Percentiles rank a stretch among this genome's conserved stretches.
These are phyloP conservation scores for Omphaloscelis lunosa DNA, from an alignment of 2,888 invertebrate genomes.

Conservation along the genomic window DNA sequence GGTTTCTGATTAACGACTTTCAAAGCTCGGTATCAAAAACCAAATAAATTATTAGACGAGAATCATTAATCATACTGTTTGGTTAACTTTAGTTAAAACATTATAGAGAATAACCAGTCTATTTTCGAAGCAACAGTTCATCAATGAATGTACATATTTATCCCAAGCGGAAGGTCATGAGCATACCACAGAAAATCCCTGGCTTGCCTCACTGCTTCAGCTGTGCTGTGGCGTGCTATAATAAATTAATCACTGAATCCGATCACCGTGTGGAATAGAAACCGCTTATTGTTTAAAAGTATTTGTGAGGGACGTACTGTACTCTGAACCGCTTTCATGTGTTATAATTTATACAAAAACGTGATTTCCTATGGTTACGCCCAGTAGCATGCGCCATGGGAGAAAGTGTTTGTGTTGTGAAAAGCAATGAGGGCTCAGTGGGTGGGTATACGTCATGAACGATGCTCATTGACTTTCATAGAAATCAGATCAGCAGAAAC, in stretches of 20 bases:
- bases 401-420: constrained; percentile 49
- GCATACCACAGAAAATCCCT: constrained; percentile 12
- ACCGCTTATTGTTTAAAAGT: constrained; percentile 56
- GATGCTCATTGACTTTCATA: not conserved
- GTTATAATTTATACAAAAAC: constrained; percentile 60
- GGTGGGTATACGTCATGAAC: constrained; percentile 1
- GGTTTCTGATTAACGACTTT: not conserved
- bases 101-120: constrained; percentile 13
- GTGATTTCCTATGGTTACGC: constrained; percentile 43
- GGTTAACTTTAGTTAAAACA: not conserved
- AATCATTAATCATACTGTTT: constrained; percentile 17
- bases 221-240: constrained; percentile 25
- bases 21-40: constrained; percentile 5
- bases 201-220: constrained; percentile 2
- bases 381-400: constrained; percentile 18
- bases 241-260: constrained; percentile 36
- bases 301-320: constrained; percentile 13
- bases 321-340: constrained; percentile 56
- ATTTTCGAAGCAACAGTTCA: constrained; percentile 32
- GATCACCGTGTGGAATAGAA: constrained; percentile 54
- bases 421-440: constrained; percentile 20
- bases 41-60: not conserved
- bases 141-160: constrained; percentile 38
- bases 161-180: constrained; percentile 34
- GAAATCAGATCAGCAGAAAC: not conserved